Evolutionary conservation across 64 coral and sea anemone species (phyloP).

Genomic region (Cladopsammia gracilis): DNA sequence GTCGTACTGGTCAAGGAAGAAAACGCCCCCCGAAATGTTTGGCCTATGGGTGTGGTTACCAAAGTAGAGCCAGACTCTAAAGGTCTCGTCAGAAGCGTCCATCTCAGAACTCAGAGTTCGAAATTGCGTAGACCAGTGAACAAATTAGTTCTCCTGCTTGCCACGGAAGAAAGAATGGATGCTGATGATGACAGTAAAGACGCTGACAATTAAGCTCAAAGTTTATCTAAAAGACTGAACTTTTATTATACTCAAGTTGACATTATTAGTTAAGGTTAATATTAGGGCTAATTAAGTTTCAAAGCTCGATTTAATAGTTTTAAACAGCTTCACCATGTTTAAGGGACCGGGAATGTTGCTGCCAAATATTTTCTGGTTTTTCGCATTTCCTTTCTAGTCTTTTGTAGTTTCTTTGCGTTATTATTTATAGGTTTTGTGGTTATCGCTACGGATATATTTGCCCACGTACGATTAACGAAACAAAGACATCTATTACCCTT

Average conservation of each 20-base stretch:
- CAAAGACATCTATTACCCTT: too few species aligned
- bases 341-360: background rate
- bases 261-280: too few species aligned
- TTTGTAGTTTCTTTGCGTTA: too few species aligned
- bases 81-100: background rate
- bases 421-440: too few species aligned
- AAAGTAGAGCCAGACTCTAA: background rate
- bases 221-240: background rate
- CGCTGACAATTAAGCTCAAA: too few species aligned
- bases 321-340: background rate
- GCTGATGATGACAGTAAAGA: too few species aligned
- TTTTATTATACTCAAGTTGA: background rate
- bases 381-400: too few species aligned
- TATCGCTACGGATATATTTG: too few species aligned
- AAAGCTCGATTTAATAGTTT: too few species aligned
- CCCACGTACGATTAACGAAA: too few species aligned
- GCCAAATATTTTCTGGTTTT: too few species aligned
- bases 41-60: background rate
- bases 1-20: background rate
- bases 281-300: too few species aligned
- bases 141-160: background rate
- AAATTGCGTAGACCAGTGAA: background rate
- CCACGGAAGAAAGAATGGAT: background rate
- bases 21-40: background rate
- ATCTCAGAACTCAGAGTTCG: background rate